Conservation (phyloP, 1,140 invertebrate genomes). For the Penaeus japonicus region DNA sequence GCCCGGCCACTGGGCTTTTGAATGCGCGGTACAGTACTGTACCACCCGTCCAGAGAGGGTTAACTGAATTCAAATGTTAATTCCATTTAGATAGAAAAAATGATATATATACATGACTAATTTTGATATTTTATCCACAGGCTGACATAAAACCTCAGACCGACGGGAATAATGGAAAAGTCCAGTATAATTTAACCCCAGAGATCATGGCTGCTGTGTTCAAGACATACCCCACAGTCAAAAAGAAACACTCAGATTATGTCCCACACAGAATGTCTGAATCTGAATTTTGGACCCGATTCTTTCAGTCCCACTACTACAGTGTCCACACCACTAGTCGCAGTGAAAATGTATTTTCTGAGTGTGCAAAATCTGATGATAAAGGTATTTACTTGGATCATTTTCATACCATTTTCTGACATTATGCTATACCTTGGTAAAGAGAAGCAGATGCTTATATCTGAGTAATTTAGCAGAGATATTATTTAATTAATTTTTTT, state of each 20-base stretch:
- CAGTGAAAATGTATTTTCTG: slow-evolving; percentile 92
- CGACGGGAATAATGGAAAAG: slow-evolving; percentile 90
- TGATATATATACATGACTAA: neutral
- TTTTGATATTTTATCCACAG: slow-evolving; percentile 61
- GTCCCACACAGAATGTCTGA: slow-evolving; percentile 96
- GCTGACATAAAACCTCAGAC: slow-evolving; percentile 96
- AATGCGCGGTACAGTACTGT: too few relatives aligned
- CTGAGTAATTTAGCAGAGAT: too few relatives aligned
- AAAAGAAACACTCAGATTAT: slow-evolving; percentile 95
- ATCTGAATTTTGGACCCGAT: slow-evolving; percentile 98
- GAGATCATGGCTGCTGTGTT: slow-evolving; percentile 99
- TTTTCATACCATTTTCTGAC: slow-evolving; percentile 9
- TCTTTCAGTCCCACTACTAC: slow-evolving; percentile 99
- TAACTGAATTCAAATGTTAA: too few relatives aligned
- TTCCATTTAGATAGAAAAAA: too few relatives aligned
- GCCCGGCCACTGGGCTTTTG: too few relatives aligned
- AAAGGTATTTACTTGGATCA: slow-evolving; percentile 67
- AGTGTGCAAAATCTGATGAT: slow-evolving; percentile 96
- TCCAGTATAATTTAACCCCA: slow-evolving; percentile 96
- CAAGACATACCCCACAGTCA: slow-evolving; percentile 98
- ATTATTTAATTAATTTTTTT: too few relatives aligned
- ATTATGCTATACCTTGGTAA: neutral
- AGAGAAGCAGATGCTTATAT: neutral
- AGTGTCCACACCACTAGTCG: slow-evolving; percentile 88
- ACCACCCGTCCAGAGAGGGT: too few relatives aligned